phyloP scores from a whole-genome alignment of 2,888 invertebrate genomes.

The Hemistola chrysoprasaria region DNA sequence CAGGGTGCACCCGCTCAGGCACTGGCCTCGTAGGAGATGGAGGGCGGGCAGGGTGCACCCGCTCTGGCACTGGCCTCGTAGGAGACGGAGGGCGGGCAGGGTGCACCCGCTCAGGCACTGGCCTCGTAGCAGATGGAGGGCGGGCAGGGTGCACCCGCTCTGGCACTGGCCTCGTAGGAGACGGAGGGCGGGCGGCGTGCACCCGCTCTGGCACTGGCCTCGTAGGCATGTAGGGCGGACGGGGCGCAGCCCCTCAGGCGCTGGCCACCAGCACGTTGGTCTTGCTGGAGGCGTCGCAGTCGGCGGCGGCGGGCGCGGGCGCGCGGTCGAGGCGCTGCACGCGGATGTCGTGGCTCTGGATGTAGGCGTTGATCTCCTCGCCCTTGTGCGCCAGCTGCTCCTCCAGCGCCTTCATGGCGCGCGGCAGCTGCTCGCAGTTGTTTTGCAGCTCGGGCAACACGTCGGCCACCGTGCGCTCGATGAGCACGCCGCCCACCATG shows the following conservation, averaged over 20 bases:
- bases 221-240: too few relatives aligned
- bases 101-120: too few relatives aligned
- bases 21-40: too few relatives aligned
- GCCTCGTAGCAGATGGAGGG: too few relatives aligned
- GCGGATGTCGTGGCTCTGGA: conserved; percentile 94
- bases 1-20: too few relatives aligned
- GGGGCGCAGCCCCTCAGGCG: conserved; percentile 41
- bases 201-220: too few relatives aligned
- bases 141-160: too few relatives aligned
- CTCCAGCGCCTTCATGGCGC: conserved; percentile 89
- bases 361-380: conserved; percentile 94
- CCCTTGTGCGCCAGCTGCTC: conserved; percentile 94
- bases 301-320: conserved; percentile 1
- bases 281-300: conserved; percentile 53
- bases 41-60: too few relatives aligned
- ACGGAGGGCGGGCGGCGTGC: too few relatives aligned
- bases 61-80: too few relatives aligned
- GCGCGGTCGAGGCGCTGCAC: conserved; percentile 79
- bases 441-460: conserved; percentile 91
- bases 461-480: conserved; percentile 95
- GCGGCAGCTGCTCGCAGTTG: conserved; percentile 90
- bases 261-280: conserved; percentile 81
- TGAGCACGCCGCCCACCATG: conserved; percentile 96
- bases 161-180: too few relatives aligned
- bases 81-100: too few relatives aligned